Evolutionary conservation across 2,113 vertebrate species (phyloP), one percentile per base, ranked within the genome.

Genomic region (Falco punctatus): DNA sequence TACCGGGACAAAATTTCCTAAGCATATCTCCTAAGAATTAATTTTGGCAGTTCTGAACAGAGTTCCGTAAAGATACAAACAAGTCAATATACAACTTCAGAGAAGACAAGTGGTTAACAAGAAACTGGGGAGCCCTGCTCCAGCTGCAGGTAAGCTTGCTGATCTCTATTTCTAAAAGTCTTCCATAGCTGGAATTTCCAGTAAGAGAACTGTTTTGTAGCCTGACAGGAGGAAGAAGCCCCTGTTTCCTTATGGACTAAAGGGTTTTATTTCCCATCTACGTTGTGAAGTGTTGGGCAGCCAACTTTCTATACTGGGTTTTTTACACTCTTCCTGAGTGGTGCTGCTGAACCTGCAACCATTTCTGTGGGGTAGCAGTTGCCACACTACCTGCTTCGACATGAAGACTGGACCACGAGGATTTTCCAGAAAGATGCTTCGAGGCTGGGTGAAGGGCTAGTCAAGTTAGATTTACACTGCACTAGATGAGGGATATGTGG

Each of bases 1-100:
- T 90, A 70, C 61, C 51, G 90, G 78, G 71, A 88, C 70, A 83
- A 93, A 90, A 95, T 73, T 92, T 86, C 69, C 80, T 64, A 57
- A 96, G 69, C 35, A 51, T 72, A 66, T 87, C 86, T 92, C 65
- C 91, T 93, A 94, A 92, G 91, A 96, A 95, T 94, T 95, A 64
- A 85, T 96, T 92, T 94, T 82, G 75, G 38, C 64, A 78, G 70
- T 44, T 92, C 30, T 88, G 72, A 73, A 46, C 40, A 71, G 57
- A 95, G 26, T 72, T 94, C 49, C 92, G 67, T 70, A 59, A 66
- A 81, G 70, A 66, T 14, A 70, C n/a, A 80, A 86, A 52, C 21
- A 94, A 73, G 65, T 42, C 74, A 92, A 73, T 24, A 20, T 38
- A 40, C 10, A 88, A 18, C 67, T 80, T 85, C 18, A 57, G 48